Evolutionary conservation across 2,113 vertebrate species (phyloP).

Genomic region (Clarias magur): DNA sequence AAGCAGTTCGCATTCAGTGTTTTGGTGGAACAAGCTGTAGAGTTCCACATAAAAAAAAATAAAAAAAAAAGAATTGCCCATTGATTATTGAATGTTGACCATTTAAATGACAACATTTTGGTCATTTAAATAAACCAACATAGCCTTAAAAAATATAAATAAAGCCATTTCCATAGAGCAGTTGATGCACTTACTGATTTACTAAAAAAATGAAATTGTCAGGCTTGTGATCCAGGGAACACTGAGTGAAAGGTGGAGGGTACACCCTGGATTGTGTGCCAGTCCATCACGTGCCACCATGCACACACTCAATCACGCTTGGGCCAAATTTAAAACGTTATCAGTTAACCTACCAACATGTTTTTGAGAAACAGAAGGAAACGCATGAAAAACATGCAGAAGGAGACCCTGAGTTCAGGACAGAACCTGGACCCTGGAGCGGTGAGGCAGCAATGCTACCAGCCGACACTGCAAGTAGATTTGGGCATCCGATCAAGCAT

Average conservation of each 20-base stretch:
- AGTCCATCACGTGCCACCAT: not conserved
- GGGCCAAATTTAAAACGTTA: not conserved
- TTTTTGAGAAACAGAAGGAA: not conserved
- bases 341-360: not conserved
- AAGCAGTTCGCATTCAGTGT: constrained; percentile 59
- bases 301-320: not conserved
- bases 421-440: not conserved
- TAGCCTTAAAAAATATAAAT: not conserved
- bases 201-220: not conserved
- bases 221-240: not conserved
- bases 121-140: not conserved
- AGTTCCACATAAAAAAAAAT: not conserved
- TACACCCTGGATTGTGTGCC: not conserved
- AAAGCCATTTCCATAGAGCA: not conserved
- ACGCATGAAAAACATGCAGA: not conserved
- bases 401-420: not conserved
- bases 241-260: not conserved
- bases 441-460: not conserved
- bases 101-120: not conserved
- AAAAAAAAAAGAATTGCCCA: not conserved
- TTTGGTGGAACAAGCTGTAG: constrained; percentile 5
- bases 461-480: not conserved
- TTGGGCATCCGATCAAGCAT: not conserved
- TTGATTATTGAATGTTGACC: not conserved
- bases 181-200: not conserved